Conservation (phyloP, 2,888 invertebrate genomes). For the Chrysodeixis includens region DNA sequence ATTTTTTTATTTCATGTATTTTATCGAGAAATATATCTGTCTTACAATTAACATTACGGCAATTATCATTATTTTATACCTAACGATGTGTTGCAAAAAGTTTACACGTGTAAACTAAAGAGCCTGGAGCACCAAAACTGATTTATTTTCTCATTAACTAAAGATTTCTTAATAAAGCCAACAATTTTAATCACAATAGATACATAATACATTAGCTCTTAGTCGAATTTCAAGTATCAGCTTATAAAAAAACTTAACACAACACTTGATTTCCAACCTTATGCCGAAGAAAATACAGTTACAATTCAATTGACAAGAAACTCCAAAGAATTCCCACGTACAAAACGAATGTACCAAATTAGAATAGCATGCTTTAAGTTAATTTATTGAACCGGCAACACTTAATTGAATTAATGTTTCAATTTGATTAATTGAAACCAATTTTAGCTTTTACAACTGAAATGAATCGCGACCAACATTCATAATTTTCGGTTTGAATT, state of each 20-base stretch:
- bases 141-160: background rate
- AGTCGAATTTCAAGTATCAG: constrained; percentile 28
- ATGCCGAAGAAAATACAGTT: constrained; percentile 15
- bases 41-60: too few relatives aligned
- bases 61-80: background rate
- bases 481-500: constrained; percentile 49
- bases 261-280: constrained; percentile 21
- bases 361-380: constrained; percentile 63
- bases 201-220: constrained; percentile 28
- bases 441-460: constrained; percentile 58
- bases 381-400: constrained; percentile 56
- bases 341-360: constrained; percentile 58
- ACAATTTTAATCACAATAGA: constrained; percentile 3
- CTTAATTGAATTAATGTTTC: constrained; percentile 65
- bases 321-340: constrained; percentile 34
- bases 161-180: constrained; percentile 8
- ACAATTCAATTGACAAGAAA: constrained; percentile 23
- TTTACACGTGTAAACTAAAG: too few relatives aligned
- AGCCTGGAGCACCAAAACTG: background rate
- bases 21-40: too few relatives aligned
- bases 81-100: background rate
- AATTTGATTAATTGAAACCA: constrained; percentile 64
- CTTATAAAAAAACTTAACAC: constrained; percentile 22
- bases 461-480: constrained; percentile 56
- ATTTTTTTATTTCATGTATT: too few relatives aligned